phyloP scores from a whole-genome alignment of 1,140 invertebrate species.

The Hylaeus anthracinus region DNA sequence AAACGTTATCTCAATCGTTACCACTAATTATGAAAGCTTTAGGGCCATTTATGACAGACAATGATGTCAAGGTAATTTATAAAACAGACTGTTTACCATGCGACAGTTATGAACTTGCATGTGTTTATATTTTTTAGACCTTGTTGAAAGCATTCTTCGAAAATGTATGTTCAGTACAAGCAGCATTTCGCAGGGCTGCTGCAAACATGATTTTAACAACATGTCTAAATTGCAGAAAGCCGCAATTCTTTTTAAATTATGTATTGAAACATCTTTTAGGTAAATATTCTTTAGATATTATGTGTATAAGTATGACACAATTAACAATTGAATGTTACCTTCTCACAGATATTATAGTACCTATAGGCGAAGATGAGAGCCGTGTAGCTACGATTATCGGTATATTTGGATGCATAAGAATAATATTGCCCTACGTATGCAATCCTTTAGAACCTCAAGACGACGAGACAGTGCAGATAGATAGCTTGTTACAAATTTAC shows the following conservation, averaged over 20 bases:
- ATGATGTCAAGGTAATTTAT: constrained; percentile 85
- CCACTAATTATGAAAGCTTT: constrained; percentile 86
- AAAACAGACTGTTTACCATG: constrained; percentile 16
- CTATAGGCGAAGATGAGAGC: constrained; percentile 80
- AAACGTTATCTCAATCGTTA: constrained; percentile 86
- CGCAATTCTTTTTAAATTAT: constrained; percentile 83
- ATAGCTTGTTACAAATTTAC: constrained; percentile 86
- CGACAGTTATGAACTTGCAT: constrained; percentile 49
- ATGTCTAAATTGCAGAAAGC: constrained; percentile 85
- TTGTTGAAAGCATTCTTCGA: constrained; percentile 85
- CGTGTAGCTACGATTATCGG: constrained; percentile 83
- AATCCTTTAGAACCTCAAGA: constrained; percentile 51
- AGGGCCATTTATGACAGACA: constrained; percentile 88
- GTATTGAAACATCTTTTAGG: constrained; percentile 81
- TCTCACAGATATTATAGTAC: constrained; percentile 81
- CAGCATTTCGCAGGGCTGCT: constrained; percentile 84
- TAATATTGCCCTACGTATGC: constrained; percentile 83
- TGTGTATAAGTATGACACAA: not conserved
- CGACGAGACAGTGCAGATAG: constrained; percentile 68
- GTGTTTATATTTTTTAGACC: constrained; percentile 73
- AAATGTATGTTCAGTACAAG: constrained; percentile 84
- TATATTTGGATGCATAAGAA: constrained; percentile 84
- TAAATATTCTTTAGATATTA: constrained; percentile 50
- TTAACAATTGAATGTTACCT: constrained; percentile 69
- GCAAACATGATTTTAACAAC: constrained; percentile 85